phyloP scores from a whole-genome alignment of 2,797 vertebrate species.

The Arrhamphus sclerolepis region DNA sequence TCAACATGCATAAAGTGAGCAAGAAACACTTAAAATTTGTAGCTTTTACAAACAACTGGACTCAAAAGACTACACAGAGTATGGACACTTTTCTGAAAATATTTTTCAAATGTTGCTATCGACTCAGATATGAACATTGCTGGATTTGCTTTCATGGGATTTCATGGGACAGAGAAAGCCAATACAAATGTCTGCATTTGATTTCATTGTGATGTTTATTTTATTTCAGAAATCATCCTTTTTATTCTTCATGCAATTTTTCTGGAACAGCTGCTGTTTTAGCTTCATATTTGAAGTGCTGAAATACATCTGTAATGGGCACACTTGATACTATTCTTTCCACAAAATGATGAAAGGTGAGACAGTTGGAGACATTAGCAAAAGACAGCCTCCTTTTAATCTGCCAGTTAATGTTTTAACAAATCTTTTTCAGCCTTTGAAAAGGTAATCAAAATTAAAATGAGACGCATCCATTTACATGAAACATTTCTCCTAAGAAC shows the following conservation, averaged over 20 bases:
- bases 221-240: constrained; percentile 19
- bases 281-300: constrained; percentile 12
- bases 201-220: constrained; percentile 24
- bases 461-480: constrained; percentile 13
- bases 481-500: constrained; percentile 4
- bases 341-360: constrained; percentile 15
- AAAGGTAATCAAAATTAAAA: constrained; percentile 18
- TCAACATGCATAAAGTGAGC: constrained; percentile 51
- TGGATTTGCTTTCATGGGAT: constrained; percentile 27
- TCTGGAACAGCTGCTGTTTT: constrained; percentile 9
- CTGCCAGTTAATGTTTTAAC: constrained; percentile 29
- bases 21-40: constrained; percentile 19
- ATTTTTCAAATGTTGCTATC: constrained; percentile 45
- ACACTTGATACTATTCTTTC: constrained; percentile 20
- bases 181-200: constrained; percentile 21
- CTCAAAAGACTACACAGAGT: constrained; percentile 19
- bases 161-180: constrained; percentile 22
- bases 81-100: constrained; percentile 28
- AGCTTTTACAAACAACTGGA: constrained; percentile 19
- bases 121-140: constrained; percentile 13
- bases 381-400: constrained; percentile 23
- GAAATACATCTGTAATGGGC: constrained; percentile 3
- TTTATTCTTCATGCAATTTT: constrained; percentile 10
- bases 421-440: constrained; percentile 27
- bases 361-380: constrained; percentile 6